Conservation (phyloP, 2,113 vertebrate genomes). For the Pluvialis apricaria region DNA sequence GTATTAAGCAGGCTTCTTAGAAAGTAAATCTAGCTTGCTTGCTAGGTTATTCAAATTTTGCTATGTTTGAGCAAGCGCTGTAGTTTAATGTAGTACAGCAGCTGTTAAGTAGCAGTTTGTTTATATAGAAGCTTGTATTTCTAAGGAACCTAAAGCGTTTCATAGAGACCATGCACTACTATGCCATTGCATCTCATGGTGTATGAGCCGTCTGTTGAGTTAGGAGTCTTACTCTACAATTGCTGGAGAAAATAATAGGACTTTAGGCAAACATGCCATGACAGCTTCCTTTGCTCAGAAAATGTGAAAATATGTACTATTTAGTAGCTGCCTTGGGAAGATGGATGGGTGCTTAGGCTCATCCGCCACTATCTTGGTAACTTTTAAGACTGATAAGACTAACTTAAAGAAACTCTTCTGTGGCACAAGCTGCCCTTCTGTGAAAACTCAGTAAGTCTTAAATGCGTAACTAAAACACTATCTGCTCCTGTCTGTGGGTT, state of each 20-base stretch:
- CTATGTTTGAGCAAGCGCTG: background rate
- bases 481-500: background rate
- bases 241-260: background rate
- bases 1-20: background rate
- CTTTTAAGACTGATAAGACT: background rate
- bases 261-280: background rate
- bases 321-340: background rate
- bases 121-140: background rate
- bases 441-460: background rate
- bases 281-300: background rate
- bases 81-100: background rate
- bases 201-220: background rate
- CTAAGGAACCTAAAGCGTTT: background rate
- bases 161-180: background rate
- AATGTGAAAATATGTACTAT: background rate
- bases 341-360: background rate
- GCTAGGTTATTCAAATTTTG: background rate
- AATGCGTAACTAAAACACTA: background rate
- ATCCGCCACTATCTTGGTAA: background rate
- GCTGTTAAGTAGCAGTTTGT: background rate
- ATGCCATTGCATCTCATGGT: background rate
- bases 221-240: background rate
- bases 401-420: background rate
- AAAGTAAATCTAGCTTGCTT: background rate
- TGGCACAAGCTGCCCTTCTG: background rate